These are phyloP conservation scores for Oscheius myriophilus DNA, from an alignment of 2,888 invertebrate genomes.

Conservation along the genomic window DNA sequence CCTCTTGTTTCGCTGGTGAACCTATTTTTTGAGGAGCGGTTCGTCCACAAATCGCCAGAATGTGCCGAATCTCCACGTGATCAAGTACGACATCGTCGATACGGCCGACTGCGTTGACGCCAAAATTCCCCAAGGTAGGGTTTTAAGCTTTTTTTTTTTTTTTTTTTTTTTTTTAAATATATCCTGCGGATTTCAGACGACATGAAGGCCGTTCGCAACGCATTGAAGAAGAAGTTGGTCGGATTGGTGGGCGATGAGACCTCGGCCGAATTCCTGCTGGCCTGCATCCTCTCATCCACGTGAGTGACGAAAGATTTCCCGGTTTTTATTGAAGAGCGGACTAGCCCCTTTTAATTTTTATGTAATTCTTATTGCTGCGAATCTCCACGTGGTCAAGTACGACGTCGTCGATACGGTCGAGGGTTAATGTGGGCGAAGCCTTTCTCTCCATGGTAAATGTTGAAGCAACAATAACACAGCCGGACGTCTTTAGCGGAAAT, in stretches of 20 bases:
- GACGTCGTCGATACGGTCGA: too few relatives aligned
- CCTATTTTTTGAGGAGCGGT: neutral
- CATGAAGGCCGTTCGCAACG: constrained; percentile 3
- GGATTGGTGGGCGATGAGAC: constrained; percentile 14
- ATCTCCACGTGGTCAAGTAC: too few relatives aligned
- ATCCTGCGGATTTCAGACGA: constrained; percentile 6
- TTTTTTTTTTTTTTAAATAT: too few relatives aligned
- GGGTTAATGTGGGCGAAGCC: too few relatives aligned
- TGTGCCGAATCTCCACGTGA: constrained; percentile 4
- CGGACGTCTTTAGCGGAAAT: too few relatives aligned
- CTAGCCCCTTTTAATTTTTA: too few relatives aligned
- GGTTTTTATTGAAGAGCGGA: too few relatives aligned
- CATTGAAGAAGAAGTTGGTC: constrained; percentile 11
- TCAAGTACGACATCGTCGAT: constrained; percentile 1
- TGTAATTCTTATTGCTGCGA: too few relatives aligned
- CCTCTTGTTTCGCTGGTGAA: too few relatives aligned
- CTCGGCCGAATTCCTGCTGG: constrained; percentile 18
- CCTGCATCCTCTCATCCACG: constrained; percentile 22
- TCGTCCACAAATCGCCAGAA: neutral
- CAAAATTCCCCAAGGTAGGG: neutral
- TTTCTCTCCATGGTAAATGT: too few relatives aligned
- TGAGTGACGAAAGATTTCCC: constrained; percentile 14
- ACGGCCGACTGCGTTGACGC: too few relatives aligned
- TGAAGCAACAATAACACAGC: too few relatives aligned
- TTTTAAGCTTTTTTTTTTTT: neutral